These are phyloP conservation scores for Trichechus manatus DNA, from an alignment of 2,113 vertebrate genomes.

Conservation along the genomic window DNA sequence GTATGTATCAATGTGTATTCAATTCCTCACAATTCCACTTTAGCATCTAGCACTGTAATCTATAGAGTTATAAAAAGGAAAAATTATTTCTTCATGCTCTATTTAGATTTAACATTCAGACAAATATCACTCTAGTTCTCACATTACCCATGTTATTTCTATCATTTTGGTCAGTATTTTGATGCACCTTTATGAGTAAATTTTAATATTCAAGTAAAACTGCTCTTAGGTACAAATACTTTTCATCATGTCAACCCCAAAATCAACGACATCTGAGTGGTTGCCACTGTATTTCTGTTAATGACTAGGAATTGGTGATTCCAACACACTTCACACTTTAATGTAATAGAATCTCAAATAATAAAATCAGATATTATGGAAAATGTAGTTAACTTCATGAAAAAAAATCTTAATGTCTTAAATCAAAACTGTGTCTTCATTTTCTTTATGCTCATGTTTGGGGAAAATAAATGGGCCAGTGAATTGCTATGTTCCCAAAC, in stretches of 20 bases:
- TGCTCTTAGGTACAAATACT: background rate
- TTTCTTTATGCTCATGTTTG: slow-evolving; percentile 21
- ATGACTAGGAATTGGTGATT: background rate
- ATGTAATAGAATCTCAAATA: background rate
- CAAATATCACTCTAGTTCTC: background rate
- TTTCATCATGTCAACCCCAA: background rate
- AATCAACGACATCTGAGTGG: background rate
- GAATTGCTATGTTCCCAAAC: background rate
- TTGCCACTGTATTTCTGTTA: background rate
- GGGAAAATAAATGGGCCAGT: slow-evolving; percentile 38
- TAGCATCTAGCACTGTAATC: background rate
- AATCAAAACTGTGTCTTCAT: slow-evolving; percentile 54
- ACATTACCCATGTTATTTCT: background rate
- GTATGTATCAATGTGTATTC: background rate
- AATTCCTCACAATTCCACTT: background rate
- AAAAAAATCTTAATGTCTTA: background rate
- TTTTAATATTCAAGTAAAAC: background rate
- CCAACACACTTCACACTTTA: background rate
- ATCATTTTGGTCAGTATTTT: background rate
- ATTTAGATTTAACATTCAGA: background rate
- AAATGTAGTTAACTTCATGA: slow-evolving; percentile 30
- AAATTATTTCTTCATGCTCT: background rate
- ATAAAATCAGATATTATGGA: slow-evolving; percentile 34
- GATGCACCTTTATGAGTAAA: background rate
- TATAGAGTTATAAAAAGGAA: background rate